Conservation (phyloP, 2,888 invertebrate species). For the Masnerella sp. region DNA sequence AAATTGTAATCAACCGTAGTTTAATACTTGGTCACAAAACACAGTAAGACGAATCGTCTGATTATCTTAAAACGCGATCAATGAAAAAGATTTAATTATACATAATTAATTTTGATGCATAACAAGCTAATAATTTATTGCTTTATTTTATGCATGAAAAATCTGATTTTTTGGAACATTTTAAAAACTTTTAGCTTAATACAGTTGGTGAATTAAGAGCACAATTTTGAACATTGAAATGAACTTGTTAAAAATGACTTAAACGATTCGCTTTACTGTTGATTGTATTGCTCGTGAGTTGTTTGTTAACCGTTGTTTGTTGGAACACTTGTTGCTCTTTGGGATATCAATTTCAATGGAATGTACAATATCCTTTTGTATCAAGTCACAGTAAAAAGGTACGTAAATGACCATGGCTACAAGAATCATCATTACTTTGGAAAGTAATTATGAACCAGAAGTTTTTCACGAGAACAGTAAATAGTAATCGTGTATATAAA, state of each 20-base stretch:
- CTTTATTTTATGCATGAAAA: no score
- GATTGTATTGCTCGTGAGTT: constrained; percentile 56
- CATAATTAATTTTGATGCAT: no score
- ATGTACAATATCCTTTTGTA: constrained; percentile 59
- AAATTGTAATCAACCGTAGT: constrained; percentile 51
- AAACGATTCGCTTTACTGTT: constrained; percentile 50
- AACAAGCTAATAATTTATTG: not conserved
- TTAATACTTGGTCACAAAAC: constrained; percentile 32
- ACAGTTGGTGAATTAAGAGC: no score
- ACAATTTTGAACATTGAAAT: no score
- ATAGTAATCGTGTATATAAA: constrained; percentile 18
- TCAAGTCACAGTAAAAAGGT: constrained; percentile 64
- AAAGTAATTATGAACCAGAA: constrained; percentile 38
- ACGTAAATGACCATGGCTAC: constrained; percentile 76
- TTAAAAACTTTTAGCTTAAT: no score
- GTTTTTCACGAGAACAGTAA: constrained; percentile 34
- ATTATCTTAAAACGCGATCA: not conserved
- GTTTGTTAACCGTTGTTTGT: constrained; percentile 63
- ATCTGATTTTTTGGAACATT: no score
- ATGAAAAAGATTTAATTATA: no score
- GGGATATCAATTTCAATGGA: constrained; percentile 55
- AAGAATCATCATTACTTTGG: constrained; percentile 73
- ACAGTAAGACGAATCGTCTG: constrained; percentile 54
- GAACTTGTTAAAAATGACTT: no score
- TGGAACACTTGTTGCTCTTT: constrained; percentile 59